Conservation (phyloP, 2,888 invertebrate genomes). For the Scaptomyza tumidula region DNA sequence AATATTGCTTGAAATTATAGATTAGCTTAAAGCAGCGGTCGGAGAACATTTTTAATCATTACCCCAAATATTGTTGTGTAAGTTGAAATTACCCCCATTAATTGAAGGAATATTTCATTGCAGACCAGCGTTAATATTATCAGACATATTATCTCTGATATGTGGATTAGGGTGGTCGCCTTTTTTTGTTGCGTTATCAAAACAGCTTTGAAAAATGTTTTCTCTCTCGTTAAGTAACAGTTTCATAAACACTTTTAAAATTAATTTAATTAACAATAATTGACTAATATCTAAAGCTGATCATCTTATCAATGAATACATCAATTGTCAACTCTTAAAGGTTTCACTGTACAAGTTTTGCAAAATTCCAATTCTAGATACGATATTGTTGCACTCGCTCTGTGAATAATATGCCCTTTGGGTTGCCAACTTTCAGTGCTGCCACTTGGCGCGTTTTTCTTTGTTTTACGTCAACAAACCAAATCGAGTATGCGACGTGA, state of each 20-base stretch:
- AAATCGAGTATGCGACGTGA: conserved; percentile 59
- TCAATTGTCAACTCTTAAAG: conserved; percentile 21
- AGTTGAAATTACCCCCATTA: too few species aligned
- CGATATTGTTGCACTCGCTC: conserved; percentile 35
- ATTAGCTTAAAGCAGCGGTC: too few species aligned
- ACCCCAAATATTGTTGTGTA: too few species aligned
- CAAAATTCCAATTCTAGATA: conserved; percentile 4
- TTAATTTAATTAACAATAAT: too few species aligned
- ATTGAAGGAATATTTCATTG: too few species aligned
- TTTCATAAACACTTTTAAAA: too few species aligned
- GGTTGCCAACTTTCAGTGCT: conserved; percentile 8
- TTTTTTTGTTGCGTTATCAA: not conserved
- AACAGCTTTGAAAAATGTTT: not conserved
- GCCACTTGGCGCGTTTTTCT: conserved; percentile 40
- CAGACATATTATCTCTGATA: too few species aligned
- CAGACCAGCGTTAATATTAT: too few species aligned
- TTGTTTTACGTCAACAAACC: conserved; percentile 72
- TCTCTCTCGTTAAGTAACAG: too few species aligned
- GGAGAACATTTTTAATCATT: too few species aligned
- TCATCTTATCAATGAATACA: conserved; percentile 40
- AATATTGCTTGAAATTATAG: too few species aligned
- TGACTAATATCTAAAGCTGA: not conserved
- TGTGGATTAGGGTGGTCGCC: too few species aligned
- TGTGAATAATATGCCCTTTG: conserved; percentile 23
- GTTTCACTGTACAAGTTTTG: conserved; percentile 29